Conservation (phyloP, 2,113 vertebrate genomes). For the Ivindomyrus marchei region DNA sequence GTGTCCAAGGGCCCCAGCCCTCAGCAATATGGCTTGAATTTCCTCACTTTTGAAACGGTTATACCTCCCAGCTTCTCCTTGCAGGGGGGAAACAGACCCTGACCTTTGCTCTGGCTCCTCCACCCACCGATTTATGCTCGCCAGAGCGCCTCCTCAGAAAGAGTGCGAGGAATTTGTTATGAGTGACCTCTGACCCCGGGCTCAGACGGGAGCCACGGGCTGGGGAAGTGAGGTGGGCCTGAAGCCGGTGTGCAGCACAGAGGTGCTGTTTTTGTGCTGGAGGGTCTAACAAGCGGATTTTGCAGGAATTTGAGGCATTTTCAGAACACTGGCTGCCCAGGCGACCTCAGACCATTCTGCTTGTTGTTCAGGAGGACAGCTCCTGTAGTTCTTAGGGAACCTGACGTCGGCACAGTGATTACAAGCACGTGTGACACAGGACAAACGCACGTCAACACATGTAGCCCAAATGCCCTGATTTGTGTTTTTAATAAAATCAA, state of each 20-base stretch:
- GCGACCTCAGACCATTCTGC: background rate
- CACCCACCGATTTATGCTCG: constrained; percentile 47
- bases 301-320: background rate
- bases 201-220: constrained; percentile 45
- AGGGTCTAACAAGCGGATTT: background rate
- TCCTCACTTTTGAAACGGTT: constrained; percentile 58
- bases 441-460: background rate
- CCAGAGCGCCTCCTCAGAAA: constrained; percentile 50
- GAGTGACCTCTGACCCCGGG: constrained; percentile 54
- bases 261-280: background rate
- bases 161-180: constrained; percentile 65
- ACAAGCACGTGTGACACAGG: background rate
- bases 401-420: background rate
- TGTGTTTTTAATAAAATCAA: background rate
- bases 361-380: background rate
- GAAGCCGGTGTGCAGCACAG: background rate
- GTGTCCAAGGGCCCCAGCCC: constrained; percentile 57
- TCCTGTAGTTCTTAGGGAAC: background rate
- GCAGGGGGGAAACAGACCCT: constrained; percentile 35
- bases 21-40: constrained; percentile 66
- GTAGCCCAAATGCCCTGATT: background rate
- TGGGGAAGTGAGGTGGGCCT: constrained; percentile 40
- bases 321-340: background rate
- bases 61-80: constrained; percentile 58
- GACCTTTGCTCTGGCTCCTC: constrained; percentile 42